Evolutionary conservation across 2,888 invertebrate species (phyloP).

Genomic region (Zele albiditarsus): DNA sequence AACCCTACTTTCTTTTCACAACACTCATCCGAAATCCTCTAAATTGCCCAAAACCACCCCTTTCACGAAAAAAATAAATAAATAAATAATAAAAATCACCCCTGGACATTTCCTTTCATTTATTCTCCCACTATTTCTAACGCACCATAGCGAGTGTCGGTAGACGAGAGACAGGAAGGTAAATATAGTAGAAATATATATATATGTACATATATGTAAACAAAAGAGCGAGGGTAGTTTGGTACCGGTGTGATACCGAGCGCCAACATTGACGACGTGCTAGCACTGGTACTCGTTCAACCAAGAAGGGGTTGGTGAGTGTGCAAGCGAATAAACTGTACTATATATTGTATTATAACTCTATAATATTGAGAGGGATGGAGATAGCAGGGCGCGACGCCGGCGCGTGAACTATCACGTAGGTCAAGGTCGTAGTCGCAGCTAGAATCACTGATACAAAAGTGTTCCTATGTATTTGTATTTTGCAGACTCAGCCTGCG

Average conservation of each 20-base stretch:
- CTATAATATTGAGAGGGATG: constrained; percentile 31
- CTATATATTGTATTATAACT: no score
- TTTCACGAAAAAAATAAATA: no score
- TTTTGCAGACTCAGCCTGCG: constrained; percentile 36
- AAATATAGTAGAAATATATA: not conserved
- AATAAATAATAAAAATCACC: no score
- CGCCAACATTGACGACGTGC: constrained; percentile 5
- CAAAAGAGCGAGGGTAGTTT: not conserved
- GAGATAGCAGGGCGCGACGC: constrained; percentile 62
- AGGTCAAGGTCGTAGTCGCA: constrained; percentile 66
- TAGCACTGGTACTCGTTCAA: constrained; percentile 20
- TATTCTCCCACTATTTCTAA: no score
- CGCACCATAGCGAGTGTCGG: constrained; percentile 75
- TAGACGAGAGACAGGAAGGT: constrained; percentile 70
- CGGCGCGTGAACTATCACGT: constrained; percentile 68
- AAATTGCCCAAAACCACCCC: no score
- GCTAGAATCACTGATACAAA: constrained; percentile 19
- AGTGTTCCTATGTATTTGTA: not conserved
- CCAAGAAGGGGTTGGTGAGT: constrained; percentile 30
- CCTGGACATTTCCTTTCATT: no score
- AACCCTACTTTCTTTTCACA: no score
- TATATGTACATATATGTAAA: not conserved
- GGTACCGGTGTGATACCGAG: not conserved
- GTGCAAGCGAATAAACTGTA: constrained; percentile 28
- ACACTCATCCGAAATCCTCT: no score